Base-by-base conservation (phyloP, 53 echinoderm and acorn worm species). In the Patiria pectinifera region DNA sequence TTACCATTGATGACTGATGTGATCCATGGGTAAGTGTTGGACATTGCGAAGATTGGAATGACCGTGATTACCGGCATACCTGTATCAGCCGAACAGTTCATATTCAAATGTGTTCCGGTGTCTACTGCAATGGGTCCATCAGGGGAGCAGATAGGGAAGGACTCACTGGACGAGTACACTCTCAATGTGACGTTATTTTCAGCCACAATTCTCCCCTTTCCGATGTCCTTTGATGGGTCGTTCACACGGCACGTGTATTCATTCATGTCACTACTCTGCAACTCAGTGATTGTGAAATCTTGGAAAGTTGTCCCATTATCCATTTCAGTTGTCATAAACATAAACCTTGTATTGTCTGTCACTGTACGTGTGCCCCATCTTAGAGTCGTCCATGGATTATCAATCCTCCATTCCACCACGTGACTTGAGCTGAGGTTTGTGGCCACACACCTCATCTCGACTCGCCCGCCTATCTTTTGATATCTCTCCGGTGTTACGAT, bases 401-500 rank as follows among this genome's bases (percentile, higher is more conserved):
- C 35, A 35, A 35, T 45, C 19, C 21, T 19, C 87, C 87, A 87
- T 16, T 22, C 61, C 7, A 87, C 87, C 6, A 78, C 24, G 87
- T 78, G 87, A 62, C 76, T 59, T 43, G 59, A 26, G 60, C 77
- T 26, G 53, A 87, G 78, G 61, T 87, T 87, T 59, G 76, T 87
- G 49, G 87, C 87, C 59, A 58, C 76, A 59, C 87, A 87, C 76
- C 87, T 76, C 87, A 87, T 87, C 13, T 76, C 59, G 23, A 87
- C 76, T 59, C 49, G 87, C 60, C 87, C 76, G 25, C 87, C 87
- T 14, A 25, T 59, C 76, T 87, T 87, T 24, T 76, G 76, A 87
- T 87, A 59, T 3, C 58, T 59, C 87, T 87, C 87, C 75, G 87
- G 87, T 87, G 87, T 87, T 53, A 75, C 11, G 76, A 87, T 87